These are phyloP conservation scores for Seira ritae DNA, from an alignment of 2,888 invertebrate genomes.

Conservation along the genomic window DNA sequence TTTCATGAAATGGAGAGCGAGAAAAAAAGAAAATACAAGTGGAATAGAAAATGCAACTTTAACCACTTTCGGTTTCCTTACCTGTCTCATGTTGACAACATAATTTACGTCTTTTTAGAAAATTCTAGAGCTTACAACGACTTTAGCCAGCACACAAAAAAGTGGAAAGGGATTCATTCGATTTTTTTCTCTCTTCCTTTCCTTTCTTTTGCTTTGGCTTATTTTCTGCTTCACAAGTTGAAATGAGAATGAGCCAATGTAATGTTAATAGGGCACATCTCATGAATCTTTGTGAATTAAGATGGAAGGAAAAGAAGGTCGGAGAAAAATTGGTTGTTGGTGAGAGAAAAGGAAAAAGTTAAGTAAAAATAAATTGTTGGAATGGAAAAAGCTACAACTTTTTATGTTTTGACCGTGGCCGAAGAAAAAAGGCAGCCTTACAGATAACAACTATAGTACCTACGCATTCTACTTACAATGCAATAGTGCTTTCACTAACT, in stretches of 20 bases:
- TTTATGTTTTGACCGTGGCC: constrained; percentile 12
- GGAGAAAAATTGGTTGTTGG: constrained; percentile 21
- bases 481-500: too few species aligned
- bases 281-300: constrained; percentile 40
- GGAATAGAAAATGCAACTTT: constrained; percentile 58
- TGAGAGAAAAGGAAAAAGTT: constrained; percentile 15
- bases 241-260: not conserved
- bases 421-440: constrained; percentile 4
- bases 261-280: constrained; percentile 15
- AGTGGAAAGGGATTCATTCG: constrained; percentile 31
- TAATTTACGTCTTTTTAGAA: constrained; percentile 64
- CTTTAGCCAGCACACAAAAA: constrained; percentile 1
- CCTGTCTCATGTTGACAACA: constrained; percentile 65
- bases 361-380: constrained; percentile 10
- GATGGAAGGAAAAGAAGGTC: constrained; percentile 16
- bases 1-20: constrained; percentile 34
- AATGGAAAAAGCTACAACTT: constrained; percentile 1
- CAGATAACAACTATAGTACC: too few species aligned
- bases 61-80: constrained; percentile 64
- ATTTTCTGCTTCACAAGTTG: constrained; percentile 1
- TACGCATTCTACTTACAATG: too few species aligned
- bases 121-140: constrained; percentile 8
- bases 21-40: constrained; percentile 21
- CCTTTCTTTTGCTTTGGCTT: not conserved
- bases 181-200: constrained; percentile 13